Evolutionary conservation across 1,140 invertebrate genomes (phyloP), one percentile per base, ranked within the genome.

Genomic region (Leucophenga varia): DNA sequence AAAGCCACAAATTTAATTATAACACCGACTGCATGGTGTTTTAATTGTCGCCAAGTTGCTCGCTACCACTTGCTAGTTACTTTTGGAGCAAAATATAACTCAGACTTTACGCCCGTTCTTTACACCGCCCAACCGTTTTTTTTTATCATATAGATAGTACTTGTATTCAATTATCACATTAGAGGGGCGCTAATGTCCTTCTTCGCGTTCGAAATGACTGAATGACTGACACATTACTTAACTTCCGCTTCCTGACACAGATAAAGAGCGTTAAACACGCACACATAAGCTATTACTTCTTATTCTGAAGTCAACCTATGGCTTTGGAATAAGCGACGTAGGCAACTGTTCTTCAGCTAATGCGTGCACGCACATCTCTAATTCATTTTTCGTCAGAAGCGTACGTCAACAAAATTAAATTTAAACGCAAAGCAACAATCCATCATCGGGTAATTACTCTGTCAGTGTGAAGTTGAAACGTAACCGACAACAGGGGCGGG

Each of bases 381-480:
- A 65, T 65, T 55, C 63, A 65, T 65, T 65, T 59, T 38, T 38
- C 44, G 45, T 32, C 48, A 47, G 44, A 61, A 52, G 64, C 54
- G 60, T 57, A 64, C 63, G 63, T 63, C 63, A 65, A 63, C 59
- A 55, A 65, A 65, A 67, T 65, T 65, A 65, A 65, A 65, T 65
- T 65, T 67, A 65, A 65, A 65, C 63, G 63, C 63, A 67, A 67
- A 59, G 63, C 63, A 65, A 65, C 63, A 65, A 65, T 65, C 63
- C 63, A 65, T 65, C 63, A 65, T 65, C 63, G 63, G 63, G 63
- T 67, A 65, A 65, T 65, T 65, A 65, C 63, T 67, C 55, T 63
- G 63, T 65, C 63, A 65, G 67, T 63, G 67, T 63, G 43, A 42
- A 18, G 34, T 39, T 34, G 17, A 49, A 20, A 42, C 21, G 37